These are phyloP conservation scores for Hecatera dysodea DNA, from an alignment of 2,888 invertebrate species.

Conservation along the genomic window DNA sequence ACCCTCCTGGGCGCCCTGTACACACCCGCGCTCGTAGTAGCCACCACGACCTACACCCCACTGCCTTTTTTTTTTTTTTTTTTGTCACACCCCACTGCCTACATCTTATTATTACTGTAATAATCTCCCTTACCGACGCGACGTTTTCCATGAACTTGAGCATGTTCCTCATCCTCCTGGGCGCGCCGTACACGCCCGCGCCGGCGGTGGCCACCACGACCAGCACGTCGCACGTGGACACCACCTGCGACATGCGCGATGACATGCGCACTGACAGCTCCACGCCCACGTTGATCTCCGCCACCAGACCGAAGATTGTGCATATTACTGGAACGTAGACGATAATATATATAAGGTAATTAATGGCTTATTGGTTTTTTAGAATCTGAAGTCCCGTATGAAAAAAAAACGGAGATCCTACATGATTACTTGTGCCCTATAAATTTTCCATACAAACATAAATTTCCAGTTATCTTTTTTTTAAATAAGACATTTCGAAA, in stretches of 20 bases:
- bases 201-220: constrained; percentile 89
- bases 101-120: not conserved
- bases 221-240: constrained; percentile 90
- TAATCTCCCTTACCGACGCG: constrained; percentile 78
- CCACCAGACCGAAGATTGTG: constrained; percentile 87
- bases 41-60: constrained; percentile 88
- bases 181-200: constrained; percentile 89
- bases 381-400: too few species aligned
- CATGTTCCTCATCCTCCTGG: constrained; percentile 88
- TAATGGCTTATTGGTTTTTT: not conserved
- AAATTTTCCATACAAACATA: too few species aligned
- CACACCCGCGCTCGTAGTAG: constrained; percentile 88
- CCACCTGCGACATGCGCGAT: constrained; percentile 90
- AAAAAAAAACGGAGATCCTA: too few species aligned
- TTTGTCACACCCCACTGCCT: too few species aligned
- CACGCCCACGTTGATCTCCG: constrained; percentile 90
- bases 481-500: too few species aligned
- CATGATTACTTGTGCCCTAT: too few species aligned
- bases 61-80: too few species aligned
- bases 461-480: too few species aligned
- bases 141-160: constrained; percentile 88
- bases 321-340: constrained; percentile 78
- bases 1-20: constrained; percentile 87
- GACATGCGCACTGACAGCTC: constrained; percentile 89
- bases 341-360: not conserved